Conservation (phyloP, 2,888 invertebrate species). For the Stegana nigrithorax region DNA sequence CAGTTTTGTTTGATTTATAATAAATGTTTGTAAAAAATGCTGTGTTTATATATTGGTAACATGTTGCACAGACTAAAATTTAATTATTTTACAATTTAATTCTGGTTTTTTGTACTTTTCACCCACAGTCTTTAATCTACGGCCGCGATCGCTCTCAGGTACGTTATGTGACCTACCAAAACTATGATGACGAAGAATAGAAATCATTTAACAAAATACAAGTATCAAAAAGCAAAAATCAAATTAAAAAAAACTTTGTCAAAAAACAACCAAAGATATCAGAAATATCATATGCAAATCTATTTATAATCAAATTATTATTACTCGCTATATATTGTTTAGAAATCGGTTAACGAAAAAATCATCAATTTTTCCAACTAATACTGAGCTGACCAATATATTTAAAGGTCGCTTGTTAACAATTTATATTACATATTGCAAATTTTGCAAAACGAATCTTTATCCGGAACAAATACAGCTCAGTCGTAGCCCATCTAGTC, state of each 20-base stretch:
- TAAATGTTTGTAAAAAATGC: slow-evolving; percentile 22
- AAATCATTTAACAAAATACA: slow-evolving; percentile 31
- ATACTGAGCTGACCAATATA: slow-evolving; percentile 6
- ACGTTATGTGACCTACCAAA: slow-evolving; percentile 94
- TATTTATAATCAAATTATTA: slow-evolving; percentile 36
- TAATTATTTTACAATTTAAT: slow-evolving; percentile 13
- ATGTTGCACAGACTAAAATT: not conserved
- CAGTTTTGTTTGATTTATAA: slow-evolving; percentile 25
- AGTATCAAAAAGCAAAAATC: not conserved
- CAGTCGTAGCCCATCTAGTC: no score
- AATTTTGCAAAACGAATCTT: not conserved
- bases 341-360: slow-evolving; percentile 12
- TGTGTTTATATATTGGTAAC: slow-evolving; percentile 22
- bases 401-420: not conserved
- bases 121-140: slow-evolving; percentile 84
- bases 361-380: not conserved
- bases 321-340: slow-evolving; percentile 17
- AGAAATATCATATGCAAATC: slow-evolving; percentile 66
- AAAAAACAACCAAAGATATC: slow-evolving; percentile 67
- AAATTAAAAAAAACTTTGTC: not conserved
- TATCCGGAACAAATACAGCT: not conserved
- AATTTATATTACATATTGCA: slow-evolving; percentile 14
- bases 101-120: slow-evolving; percentile 17
- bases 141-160: slow-evolving; percentile 90
- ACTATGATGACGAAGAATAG: slow-evolving; percentile 88